Evolutionary conservation across 2,888 invertebrate species (phyloP), one percentile per base, ranked within the genome.

Genomic region (Drosophila affinis): DNA sequence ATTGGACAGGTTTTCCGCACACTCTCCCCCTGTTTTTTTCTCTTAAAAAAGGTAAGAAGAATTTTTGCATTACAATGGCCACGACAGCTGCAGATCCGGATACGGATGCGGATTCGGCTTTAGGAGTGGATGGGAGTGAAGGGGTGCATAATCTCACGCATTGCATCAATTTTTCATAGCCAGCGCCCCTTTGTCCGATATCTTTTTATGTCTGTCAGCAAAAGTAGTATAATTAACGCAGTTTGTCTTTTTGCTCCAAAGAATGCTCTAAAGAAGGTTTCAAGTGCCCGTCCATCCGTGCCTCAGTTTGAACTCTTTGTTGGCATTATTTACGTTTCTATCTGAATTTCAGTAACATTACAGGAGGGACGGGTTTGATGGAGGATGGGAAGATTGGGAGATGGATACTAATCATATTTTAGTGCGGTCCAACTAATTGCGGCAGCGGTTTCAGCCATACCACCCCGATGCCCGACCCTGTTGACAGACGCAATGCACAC

Each of bases 331-430:
- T 70, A 46, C 39, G 48, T 47, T 59, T n/a, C 10, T 51, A 7
- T 55, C 12, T 59, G 63, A 65, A 62, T 70, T 71, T 72, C 72
- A 62, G 57, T 54, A 21, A 57, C 67, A 63, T 45, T 51, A 47
- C 48, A 45, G 24, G 24, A 39, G 32, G 52, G 55, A 57, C 17
- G 34, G 39, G 21, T 27, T 24, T 24, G 24, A 46, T 12, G 34
- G 34, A 1, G 12, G 34, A 12, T 12, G 34, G 34, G 24, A 51
- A 12, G 9, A 9, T n/a, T 44, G 60, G 18, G n/a, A 29, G 44
- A 60, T 53, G 51, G 56, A 52, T 57, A 77, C 78, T 88, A 88
- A 85, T 85, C 77, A 88, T 81, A 84, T 89, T 87, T 83, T 84
- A 88, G 87, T 77, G 75, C 62, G 58, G 69, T 27, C 48, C 76